Percentiles rank a stretch among this genome's conserved stretches.
Conservation (phyloP, 92 coral and sea anemone species). For the Actinostola sp. region DNA sequence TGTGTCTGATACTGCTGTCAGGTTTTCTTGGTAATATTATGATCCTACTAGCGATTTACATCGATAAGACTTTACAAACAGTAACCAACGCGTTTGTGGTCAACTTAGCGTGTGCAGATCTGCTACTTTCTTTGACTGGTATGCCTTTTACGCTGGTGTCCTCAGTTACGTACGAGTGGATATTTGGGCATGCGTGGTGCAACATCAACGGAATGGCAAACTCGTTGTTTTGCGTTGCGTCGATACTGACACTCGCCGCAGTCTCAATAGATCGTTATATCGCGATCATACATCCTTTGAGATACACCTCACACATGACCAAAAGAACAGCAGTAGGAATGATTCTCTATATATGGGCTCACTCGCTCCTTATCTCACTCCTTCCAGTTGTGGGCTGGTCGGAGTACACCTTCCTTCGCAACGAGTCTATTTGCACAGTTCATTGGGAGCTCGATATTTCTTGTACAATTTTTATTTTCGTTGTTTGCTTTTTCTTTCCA, state of each 20-base stretch:
- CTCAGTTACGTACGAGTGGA: slow-evolving; percentile 83
- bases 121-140: slow-evolving; percentile 66
- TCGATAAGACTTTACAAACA: slow-evolving; percentile 77
- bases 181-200: slow-evolving; percentile 81
- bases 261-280: slow-evolving; percentile 88
- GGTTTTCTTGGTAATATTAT: slow-evolving; percentile 74
- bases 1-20: slow-evolving; percentile 68
- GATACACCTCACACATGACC: slow-evolving; percentile 74
- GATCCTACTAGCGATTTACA: slow-evolving; percentile 75
- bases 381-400: slow-evolving; percentile 81
- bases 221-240: slow-evolving; percentile 86
- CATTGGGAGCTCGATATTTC: slow-evolving; percentile 68
- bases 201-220: slow-evolving; percentile 81
- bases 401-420: slow-evolving; percentile 58
- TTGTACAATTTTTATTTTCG: slow-evolving; percentile 68
- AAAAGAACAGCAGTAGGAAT: slow-evolving; percentile 55
- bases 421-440: slow-evolving; percentile 86
- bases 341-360: slow-evolving; percentile 79
- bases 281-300: slow-evolving; percentile 83
- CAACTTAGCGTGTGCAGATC: slow-evolving; percentile 83
- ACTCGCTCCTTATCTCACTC: slow-evolving; percentile 61
- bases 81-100: slow-evolving; percentile 88
- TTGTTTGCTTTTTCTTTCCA: slow-evolving; percentile 80
- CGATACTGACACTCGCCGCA: slow-evolving; percentile 82
- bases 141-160: slow-evolving; percentile 93